Base-by-base conservation (phyloP, 2,888 invertebrate species). In the Ceraclea dissimilis region DNA sequence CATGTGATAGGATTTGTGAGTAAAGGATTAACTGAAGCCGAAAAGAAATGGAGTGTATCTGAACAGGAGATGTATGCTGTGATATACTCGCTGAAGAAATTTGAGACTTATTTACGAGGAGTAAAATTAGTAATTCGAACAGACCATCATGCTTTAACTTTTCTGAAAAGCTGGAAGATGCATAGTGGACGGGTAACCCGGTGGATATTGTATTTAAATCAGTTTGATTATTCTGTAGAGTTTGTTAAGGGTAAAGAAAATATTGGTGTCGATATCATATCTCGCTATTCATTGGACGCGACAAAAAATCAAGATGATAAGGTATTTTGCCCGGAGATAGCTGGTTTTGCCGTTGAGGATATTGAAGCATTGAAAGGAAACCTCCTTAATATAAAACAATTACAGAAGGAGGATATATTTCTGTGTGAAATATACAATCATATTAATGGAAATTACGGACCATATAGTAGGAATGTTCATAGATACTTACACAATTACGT, bases 21-120 rank as follows among this genome's bases (percentile, higher is more conserved):
- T 52, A 63, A 55, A 46, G 31, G 53, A 0, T 54, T 64, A 39
- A 63, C 47, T 8, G 58, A 59, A 1, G 49, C 63, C 1, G 55
- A 64, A 47, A 22, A 56, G 16, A 63, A 54, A 16, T 64, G 64
- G 65, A 63, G 64, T 0, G 63, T 64, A 1, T 63, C 64, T n/a
- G 48, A 48, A 20, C 48, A 48, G n/a, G 64, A 65, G 47, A 61
- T 65, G 43, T 64, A 44, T n/a, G 54, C 65, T 1, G 52, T 65
- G 0, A 64, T 65, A 2, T 51, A 43, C 48, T 62, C 63, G 20
- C 53, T 65, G 16, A 19, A 56, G 16, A 64, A 64, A 26, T 65
- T 64, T 39, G 64, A 64, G 17, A 64, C 65, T 0, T 65, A 65
- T 56, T 51, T 65, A 5, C 57, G 64, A 13, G 64, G 65, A 0